Percentiles rank a stretch among this genome's conserved stretches.
Conservation (phyloP, 1,140 invertebrate species). For the Antheraea mylitta region DNA sequence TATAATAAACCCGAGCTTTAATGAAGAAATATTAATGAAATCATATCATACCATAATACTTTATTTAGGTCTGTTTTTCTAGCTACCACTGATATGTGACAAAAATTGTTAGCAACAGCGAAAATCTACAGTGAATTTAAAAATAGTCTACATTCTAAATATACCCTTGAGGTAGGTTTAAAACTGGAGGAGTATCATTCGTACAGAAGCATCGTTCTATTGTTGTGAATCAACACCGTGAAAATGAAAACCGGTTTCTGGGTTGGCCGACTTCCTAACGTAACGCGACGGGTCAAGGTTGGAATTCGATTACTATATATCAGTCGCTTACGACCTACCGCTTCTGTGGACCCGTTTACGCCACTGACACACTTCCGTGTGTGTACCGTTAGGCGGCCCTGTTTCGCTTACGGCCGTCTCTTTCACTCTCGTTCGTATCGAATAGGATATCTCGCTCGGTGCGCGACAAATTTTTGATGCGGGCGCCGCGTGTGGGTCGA, state of each 20-base stretch:
- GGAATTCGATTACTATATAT: slow-evolving; percentile 32
- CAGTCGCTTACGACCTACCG: slow-evolving; percentile 48
- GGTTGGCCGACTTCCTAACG: slow-evolving; percentile 38
- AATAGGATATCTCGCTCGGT: slow-evolving; percentile 47
- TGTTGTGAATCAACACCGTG: slow-evolving; percentile 72
- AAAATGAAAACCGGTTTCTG: slow-evolving; percentile 68
- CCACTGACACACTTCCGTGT: slow-evolving; percentile 75
- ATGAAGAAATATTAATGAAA: too few species aligned
- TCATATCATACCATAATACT: too few species aligned
- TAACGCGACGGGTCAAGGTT: slow-evolving; percentile 60
- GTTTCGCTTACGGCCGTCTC: slow-evolving; percentile 56
- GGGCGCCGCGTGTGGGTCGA: slow-evolving; percentile 65
- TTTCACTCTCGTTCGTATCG: slow-evolving; percentile 63
- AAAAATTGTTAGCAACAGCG: too few species aligned
- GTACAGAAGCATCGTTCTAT: slow-evolving; percentile 58
- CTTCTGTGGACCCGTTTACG: slow-evolving; percentile 46
- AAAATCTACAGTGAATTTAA: background rate
- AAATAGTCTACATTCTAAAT: slow-evolving; percentile 3
- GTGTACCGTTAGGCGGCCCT: slow-evolving; percentile 73
- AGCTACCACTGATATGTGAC: too few species aligned
- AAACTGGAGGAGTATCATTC: slow-evolving; percentile 47
- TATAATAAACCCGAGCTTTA: too few species aligned
- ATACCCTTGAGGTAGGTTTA: slow-evolving; percentile 72
- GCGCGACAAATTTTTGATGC: slow-evolving; percentile 73
- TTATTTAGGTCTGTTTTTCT: too few species aligned